Evolutionary conservation across 1,140 invertebrate genomes (phyloP).

Genomic region (Ceratina japonica): DNA sequence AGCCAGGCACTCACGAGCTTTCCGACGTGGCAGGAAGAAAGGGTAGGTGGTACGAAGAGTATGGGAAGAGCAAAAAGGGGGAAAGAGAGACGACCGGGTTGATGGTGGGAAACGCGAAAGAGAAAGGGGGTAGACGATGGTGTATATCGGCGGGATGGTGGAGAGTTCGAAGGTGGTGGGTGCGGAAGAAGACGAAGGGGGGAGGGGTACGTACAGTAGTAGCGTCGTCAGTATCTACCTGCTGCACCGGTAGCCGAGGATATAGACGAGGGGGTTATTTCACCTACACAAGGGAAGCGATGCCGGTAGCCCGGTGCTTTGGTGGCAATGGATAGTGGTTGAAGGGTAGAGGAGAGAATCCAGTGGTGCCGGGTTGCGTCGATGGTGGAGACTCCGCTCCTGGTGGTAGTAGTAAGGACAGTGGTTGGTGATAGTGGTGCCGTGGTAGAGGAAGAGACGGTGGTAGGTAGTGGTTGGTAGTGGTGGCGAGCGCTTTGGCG

Average conservation of each 20-base stretch:
- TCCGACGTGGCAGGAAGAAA: slow-evolving; percentile 22
- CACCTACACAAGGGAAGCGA: slow-evolving; percentile 44
- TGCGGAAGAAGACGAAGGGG: slow-evolving; percentile 39
- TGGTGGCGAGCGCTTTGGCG: slow-evolving; percentile 44
- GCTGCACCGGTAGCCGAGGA: no score
- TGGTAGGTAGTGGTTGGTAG: slow-evolving; percentile 31
- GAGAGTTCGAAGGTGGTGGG: slow-evolving; percentile 53
- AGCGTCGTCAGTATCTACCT: slow-evolving; percentile 51
- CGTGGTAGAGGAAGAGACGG: slow-evolving; percentile 52
- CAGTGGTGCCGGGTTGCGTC: slow-evolving; percentile 17
- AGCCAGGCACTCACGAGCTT: background rate
- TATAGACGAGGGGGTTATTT: slow-evolving; percentile 33
- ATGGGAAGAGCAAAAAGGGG: slow-evolving; percentile 25
- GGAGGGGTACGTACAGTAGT: slow-evolving; percentile 41
- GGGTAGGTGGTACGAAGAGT: background rate
- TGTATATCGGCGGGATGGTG: slow-evolving; percentile 44
- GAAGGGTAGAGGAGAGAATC: slow-evolving; percentile 58
- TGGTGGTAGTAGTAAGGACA: slow-evolving; percentile 33
- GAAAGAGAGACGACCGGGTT: background rate
- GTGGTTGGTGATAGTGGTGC: slow-evolving; percentile 47
- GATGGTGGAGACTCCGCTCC: slow-evolving; percentile 1
- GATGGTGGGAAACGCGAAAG: slow-evolving; percentile 35
- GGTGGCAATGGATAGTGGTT: slow-evolving; percentile 62
- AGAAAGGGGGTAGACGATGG: slow-evolving; percentile 40
- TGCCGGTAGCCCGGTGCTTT: slow-evolving; percentile 33